Evolutionary conservation across 2,113 vertebrate species (phyloP).

Genomic region (Cygnus buccinator): DNA sequence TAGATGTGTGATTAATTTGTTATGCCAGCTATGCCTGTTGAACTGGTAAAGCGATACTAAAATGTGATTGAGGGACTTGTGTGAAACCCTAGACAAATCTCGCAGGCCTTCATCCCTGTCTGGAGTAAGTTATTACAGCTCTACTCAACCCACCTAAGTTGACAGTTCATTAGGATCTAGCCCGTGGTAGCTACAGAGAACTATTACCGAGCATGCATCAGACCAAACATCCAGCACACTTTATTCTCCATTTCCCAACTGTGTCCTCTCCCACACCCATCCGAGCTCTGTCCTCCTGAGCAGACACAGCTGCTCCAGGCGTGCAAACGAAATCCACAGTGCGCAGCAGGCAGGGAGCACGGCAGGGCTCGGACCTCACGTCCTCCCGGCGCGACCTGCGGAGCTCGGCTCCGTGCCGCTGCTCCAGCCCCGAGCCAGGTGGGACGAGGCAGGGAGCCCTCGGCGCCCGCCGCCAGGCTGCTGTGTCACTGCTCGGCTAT

Average conservation of each 20-base stretch:
- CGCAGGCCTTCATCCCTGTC: conserved; percentile 7
- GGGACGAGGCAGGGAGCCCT: neutral
- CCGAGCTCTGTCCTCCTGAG: neutral
- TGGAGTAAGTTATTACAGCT: neutral
- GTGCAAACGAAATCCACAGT: neutral
- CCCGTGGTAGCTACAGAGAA: neutral
- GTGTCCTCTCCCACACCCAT: neutral
- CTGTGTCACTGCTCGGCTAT: conserved; percentile 75
- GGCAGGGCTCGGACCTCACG: rapidly evolving
- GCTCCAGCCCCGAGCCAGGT: neutral
- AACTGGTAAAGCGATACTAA: conserved; percentile 24
- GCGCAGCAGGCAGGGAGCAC: neutral
- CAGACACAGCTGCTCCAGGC: neutral
- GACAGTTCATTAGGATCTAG: conserved; percentile 6
- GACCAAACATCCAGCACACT: neutral
- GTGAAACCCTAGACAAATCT: neutral
- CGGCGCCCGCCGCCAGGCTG: conserved; percentile 38
- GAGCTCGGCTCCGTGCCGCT: neutral
- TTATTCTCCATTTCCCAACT: neutral
- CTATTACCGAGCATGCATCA: neutral
- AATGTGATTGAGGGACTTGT: conserved; percentile 21
- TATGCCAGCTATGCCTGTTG: conserved; percentile 20
- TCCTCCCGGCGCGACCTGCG: neutral
- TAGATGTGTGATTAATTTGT: conserved; percentile 21
- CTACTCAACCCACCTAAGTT: conserved; percentile 3